Percentiles rank a stretch among this genome's conserved stretches.
These are phyloP conservation scores for Motacilla tschutschensis DNA, from an alignment of 2,113 vertebrate genomes.

Conservation along the genomic window DNA sequence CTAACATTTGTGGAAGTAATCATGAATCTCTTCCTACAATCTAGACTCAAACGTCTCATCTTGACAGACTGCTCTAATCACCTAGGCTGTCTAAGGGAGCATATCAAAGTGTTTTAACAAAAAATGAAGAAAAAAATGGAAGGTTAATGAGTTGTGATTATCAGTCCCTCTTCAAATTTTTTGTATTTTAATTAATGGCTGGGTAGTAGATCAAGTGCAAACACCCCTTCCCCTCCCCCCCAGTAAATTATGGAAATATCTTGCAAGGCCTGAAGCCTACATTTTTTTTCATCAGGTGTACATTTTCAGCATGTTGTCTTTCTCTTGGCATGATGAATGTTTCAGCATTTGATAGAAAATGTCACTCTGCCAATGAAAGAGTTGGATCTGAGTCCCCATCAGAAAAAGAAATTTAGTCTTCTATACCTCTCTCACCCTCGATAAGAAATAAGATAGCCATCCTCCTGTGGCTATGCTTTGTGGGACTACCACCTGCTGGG, in stretches of 20 bases:
- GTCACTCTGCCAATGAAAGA: background rate
- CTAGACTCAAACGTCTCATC: background rate
- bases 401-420: background rate
- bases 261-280: background rate
- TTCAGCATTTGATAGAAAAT: background rate
- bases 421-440: background rate
- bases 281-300: background rate
- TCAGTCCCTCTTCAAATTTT: background rate
- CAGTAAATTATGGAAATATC: background rate
- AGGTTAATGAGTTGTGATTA: background rate
- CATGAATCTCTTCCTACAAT: background rate
- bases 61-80: background rate
- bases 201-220: background rate
- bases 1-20: background rate
- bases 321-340: background rate
- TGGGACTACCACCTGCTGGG: background rate
- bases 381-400: background rate
- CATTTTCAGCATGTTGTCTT: background rate
- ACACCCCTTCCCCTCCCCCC: background rate
- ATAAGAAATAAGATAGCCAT: background rate
- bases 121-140: background rate
- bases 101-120: background rate
- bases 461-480: background rate
- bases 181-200: background rate
- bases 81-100: background rate